A percentile compares a stretch with the other conserved stretches of the same genome.
Conservation (phyloP, 2,797 vertebrate genomes). For the Arrhamphus sclerolepis region DNA sequence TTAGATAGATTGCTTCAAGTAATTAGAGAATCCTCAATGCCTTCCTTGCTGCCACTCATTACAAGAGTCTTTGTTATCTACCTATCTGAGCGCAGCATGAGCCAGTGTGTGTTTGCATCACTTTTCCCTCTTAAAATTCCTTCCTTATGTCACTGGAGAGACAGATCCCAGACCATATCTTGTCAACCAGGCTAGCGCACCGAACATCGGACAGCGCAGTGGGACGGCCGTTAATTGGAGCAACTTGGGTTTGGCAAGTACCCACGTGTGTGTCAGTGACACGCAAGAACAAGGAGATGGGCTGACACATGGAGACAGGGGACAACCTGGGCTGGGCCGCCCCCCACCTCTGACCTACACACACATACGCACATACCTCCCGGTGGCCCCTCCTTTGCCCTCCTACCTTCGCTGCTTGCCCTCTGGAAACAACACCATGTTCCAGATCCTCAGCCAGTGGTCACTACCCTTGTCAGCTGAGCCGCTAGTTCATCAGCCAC, state of each 20-base stretch:
- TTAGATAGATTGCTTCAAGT: slow-evolving; percentile 80
- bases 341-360: slow-evolving; percentile 12
- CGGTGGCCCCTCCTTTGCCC: slow-evolving; percentile 40
- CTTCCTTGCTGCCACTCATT: slow-evolving; percentile 83
- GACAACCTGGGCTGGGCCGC: slow-evolving; percentile 66
- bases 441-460: slow-evolving; percentile 68
- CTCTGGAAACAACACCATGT: slow-evolving; percentile 73
- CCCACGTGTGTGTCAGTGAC: slow-evolving; percentile 84
- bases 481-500: slow-evolving; percentile 37
- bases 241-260: slow-evolving; percentile 89
- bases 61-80: slow-evolving; percentile 79
- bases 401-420: slow-evolving; percentile 50
- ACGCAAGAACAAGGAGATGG: slow-evolving; percentile 78
- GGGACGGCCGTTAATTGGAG: slow-evolving; percentile 97
- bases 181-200: slow-evolving; percentile 89
- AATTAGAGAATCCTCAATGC: slow-evolving; percentile 86
- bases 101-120: slow-evolving; percentile 71
- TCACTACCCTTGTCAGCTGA: slow-evolving; percentile 62
- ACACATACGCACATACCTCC: slow-evolving; percentile 20
- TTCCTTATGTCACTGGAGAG: slow-evolving; percentile 92
- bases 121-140: slow-evolving; percentile 80
- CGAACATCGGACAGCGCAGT: slow-evolving; percentile 88
- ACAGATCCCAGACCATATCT: slow-evolving; percentile 94
- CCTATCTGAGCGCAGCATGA: slow-evolving; percentile 79
- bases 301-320: slow-evolving; percentile 81